Percentiles rank a stretch among this genome's conserved stretches.
These are phyloP conservation scores for Gallinago stenura DNA, from an alignment of 2,797 vertebrate genomes.

Conservation along the genomic window DNA sequence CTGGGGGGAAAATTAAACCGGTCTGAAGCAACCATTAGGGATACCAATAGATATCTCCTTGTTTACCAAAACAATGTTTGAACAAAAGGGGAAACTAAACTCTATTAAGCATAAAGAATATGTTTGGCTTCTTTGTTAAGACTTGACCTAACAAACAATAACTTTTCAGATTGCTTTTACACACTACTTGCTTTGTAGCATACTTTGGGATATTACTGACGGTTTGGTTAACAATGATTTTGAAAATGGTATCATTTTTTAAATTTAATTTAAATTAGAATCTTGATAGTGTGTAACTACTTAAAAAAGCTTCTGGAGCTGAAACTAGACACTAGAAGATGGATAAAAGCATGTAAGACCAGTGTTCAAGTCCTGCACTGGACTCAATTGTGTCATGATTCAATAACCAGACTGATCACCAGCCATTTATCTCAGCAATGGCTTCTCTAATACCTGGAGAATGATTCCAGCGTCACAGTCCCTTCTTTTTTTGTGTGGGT, in stretches of 20 bases:
- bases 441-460: background rate
- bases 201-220: background rate
- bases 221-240: background rate
- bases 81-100: constrained; percentile 24
- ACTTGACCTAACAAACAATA: background rate
- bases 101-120: background rate
- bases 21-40: background rate
- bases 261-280: background rate
- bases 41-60: background rate
- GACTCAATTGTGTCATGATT: background rate
- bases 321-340: background rate
- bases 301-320: background rate
- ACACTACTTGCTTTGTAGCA: background rate
- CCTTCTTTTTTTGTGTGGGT: background rate
- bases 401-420: background rate
- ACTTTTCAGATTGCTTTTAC: background rate
- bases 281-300: background rate
- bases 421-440: background rate
- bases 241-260: background rate
- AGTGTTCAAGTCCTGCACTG: background rate
- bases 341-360: background rate
- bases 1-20: background rate
- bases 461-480: background rate
- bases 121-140: background rate
- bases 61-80: background rate